Evolutionary conservation across 2,888 invertebrate species (phyloP).

Genomic region (Chloromyia formosa): DNA sequence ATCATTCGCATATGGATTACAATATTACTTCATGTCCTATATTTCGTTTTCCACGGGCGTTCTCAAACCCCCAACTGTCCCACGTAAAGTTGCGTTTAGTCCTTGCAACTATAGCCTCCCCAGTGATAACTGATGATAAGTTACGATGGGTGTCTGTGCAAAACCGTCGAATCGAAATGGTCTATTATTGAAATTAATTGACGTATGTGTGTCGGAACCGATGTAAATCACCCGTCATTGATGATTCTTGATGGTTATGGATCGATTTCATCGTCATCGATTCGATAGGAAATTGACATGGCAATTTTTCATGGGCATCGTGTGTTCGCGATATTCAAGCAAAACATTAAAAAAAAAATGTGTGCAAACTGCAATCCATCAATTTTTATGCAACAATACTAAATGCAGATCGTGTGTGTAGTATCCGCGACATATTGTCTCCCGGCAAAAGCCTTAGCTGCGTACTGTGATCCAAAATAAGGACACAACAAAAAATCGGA

Average conservation of each 20-base stretch:
- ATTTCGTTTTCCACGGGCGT: too few relatives aligned
- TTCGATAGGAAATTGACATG: not conserved
- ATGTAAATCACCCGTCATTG: not conserved
- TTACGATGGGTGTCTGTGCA: not conserved
- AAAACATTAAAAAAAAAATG: not conserved
- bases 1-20: too few relatives aligned
- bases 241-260: slow-evolving; percentile 1
- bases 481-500: not conserved
- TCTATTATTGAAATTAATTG: slow-evolving; percentile 10
- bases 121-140: too few relatives aligned
- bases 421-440: too few relatives aligned
- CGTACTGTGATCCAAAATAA: too few relatives aligned
- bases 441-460: too few relatives aligned
- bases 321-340: too few relatives aligned
- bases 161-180: not conserved
- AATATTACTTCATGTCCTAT: too few relatives aligned
- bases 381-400: not conserved
- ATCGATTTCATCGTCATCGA: slow-evolving; percentile 16
- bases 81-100: too few relatives aligned
- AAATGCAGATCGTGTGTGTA: too few relatives aligned
- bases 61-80: too few relatives aligned
- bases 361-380: not conserved
- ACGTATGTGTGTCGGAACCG: not conserved
- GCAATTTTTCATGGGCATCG: not conserved
- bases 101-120: too few relatives aligned